Base-by-base conservation (phyloP, 2,888 invertebrate genomes). In the Drosophila macrospina region DNA sequence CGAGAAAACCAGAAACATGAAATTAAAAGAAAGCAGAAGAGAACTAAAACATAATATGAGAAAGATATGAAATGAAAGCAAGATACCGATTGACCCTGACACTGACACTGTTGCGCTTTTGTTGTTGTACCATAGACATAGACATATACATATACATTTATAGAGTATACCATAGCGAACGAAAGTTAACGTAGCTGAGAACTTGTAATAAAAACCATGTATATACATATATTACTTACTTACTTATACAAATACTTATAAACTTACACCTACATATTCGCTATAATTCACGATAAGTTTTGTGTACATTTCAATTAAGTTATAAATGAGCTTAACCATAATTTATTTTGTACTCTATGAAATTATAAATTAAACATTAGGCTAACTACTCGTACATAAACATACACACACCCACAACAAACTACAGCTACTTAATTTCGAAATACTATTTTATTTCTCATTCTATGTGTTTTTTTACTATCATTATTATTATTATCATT, bases 81-180 rank as follows among this genome's bases (percentile, higher is more conserved):
- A 47, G 6, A 55, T 67, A 74, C 50, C 37, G 55, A 73, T 82
- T 72, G 89, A 88, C 89, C 71, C 68, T 76, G 84, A 69, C 86
- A 83, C 71, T 86, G 86, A 88, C 86, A 86, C 72, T 83, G 86
- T 83, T 88, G 84, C 88, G 88, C 84, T 88, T 88, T 83, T 83
- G 84, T 83, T 83, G 86, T 83, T 83, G 88, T 83, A 83, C 62
- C 71, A 88, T 88, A 83, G 73, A 83, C 55, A 66, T 67, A 78
- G 56, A 59, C 36, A 68, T 37, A 69, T 37, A 54, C 26, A 26
- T 26, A 26, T 28, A 28, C 28, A n/a, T 60, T 60, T 44, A 64
- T 51, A 64, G 11, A 51, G 60, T 63, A 66, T 64, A 77, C 52
- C 34, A 41, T 42, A 62, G 44, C 67, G 32, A 62, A 24, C 51